A percentile compares a stretch with the other conserved stretches of the same genome.
phyloP scores from a whole-genome alignment of 2,113 vertebrate genomes.

The Pantherophis guttatus region DNA sequence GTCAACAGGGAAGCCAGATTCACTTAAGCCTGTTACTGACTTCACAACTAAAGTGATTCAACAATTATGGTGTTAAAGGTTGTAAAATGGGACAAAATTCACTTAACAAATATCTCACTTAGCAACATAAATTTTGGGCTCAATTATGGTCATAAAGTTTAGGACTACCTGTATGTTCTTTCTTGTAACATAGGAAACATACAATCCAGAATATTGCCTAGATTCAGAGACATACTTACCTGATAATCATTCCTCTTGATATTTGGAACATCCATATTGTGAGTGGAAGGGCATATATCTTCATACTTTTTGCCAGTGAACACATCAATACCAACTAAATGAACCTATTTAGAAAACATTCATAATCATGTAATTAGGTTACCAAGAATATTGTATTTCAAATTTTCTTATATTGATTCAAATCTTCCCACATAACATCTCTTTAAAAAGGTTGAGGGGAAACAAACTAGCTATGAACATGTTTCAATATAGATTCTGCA shows the following conservation, averaged over 20 bases:
- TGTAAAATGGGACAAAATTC: not conserved
- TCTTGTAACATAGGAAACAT: not conserved
- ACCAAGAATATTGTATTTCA: not conserved
- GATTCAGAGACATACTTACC: conserved; percentile 66
- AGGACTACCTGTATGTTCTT: not conserved
- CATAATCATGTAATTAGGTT: not conserved
- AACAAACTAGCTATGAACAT: not conserved
- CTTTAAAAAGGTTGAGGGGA: not conserved
- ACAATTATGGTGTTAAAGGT: not conserved
- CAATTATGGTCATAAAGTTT: not conserved
- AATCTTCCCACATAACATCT: not conserved
- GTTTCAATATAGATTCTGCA: not conserved
- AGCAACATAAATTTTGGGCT: not conserved
- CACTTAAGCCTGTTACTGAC: too few relatives aligned
- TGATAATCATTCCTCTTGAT: conserved; percentile 96
- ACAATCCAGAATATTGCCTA: not conserved
- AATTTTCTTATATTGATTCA: not conserved
- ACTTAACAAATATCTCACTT: not conserved
- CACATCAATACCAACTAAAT: conserved; percentile 97
- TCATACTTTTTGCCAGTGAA: conserved; percentile 98
- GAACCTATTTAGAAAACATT: conserved; percentile 76
- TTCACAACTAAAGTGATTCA: too few relatives aligned
- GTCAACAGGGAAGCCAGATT: too few relatives aligned
- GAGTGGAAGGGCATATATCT: conserved; percentile 98
- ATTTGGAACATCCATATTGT: conserved; percentile 98